These are phyloP conservation scores for Lasioglossum figueresi DNA, from an alignment of 2,888 invertebrate genomes.

Conservation along the genomic window DNA sequence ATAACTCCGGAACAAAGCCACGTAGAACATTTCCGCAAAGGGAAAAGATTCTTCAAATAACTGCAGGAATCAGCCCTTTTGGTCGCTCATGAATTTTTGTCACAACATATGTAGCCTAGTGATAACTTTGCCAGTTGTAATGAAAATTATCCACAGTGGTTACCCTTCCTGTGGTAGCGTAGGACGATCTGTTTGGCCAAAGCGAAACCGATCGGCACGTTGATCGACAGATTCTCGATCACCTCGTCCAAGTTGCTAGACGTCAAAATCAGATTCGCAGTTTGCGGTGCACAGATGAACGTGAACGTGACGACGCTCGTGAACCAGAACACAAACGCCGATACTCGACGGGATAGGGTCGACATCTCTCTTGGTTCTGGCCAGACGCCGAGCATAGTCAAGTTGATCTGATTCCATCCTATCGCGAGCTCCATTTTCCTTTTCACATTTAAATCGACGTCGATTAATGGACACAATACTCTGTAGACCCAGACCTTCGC, in stretches of 20 bases:
- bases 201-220: slow-evolving; percentile 54
- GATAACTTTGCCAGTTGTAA: background rate
- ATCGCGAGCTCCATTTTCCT: slow-evolving; percentile 52
- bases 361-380: slow-evolving; percentile 56
- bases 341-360: background rate
- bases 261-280: slow-evolving; percentile 40
- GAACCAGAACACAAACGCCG: slow-evolving; percentile 48
- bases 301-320: slow-evolving; percentile 30
- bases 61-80: background rate
- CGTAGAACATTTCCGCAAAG: no score
- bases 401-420: slow-evolving; percentile 60
- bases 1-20: no score
- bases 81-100: background rate
- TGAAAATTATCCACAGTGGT: background rate
- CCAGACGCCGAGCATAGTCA: slow-evolving; percentile 66
- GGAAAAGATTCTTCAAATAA: no score
- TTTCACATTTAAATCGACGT: background rate
- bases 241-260: slow-evolving; percentile 51
- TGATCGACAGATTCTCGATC: slow-evolving; percentile 63
- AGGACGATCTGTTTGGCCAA: slow-evolving; percentile 53
- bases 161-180: slow-evolving; percentile 52
- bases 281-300: slow-evolving; percentile 57
- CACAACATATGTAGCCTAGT: background rate
- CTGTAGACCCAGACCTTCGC: no score
- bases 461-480: background rate